Base-by-base conservation (phyloP, 1,140 invertebrate species). In the Drosophila lacertosa region DNA sequence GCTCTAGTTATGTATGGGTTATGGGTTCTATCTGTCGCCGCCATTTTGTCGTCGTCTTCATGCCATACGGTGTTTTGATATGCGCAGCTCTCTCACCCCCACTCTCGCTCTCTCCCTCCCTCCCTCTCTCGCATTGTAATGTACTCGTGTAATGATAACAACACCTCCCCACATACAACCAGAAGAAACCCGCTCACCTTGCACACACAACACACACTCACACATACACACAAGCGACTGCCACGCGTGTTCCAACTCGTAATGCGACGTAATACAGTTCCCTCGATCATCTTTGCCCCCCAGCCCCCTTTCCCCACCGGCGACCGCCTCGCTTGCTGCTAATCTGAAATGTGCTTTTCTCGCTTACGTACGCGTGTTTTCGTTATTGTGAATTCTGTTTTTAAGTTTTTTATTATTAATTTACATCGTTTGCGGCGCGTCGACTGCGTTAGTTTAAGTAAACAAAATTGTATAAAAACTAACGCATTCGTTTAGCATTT, bases 101-200 rank as follows among this genome's bases (percentile, higher is more conserved):
- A 22, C 58, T 33, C 45, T 33, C 45, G 1, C 37, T 26, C 32
- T 37, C 44, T 37, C 48, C 7, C 62, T 24, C 39, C 11, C 48
- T 53, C 37, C 9, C 3, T 29, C 37, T 20, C 47, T n/a, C 35
- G 13, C 26, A 54, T 63, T 29, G 11, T 40, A 24, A 24, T 24
- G 40, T 63, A 76, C 73, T 70, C 69, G 77, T 86, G 78, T 77
- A 86, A 86, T 84, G 81, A 84, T 84, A 84, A 84, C 81, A 83
- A 57, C 35, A 59, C 42, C 33, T 54, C 32, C 18, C 22, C 11
- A 42, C 13, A 48, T 33, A 39, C 29, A 58, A 33, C 39, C 22
- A 32, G 50, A 16, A 62, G n/a, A 70, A 71, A 86, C 80, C 67
- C 73, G 80, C 77, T 84, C 80, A 84, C 80, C 80, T 84, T 83